Base-by-base conservation (phyloP, 2,797 vertebrate genomes). In the Emys orbicularis region DNA sequence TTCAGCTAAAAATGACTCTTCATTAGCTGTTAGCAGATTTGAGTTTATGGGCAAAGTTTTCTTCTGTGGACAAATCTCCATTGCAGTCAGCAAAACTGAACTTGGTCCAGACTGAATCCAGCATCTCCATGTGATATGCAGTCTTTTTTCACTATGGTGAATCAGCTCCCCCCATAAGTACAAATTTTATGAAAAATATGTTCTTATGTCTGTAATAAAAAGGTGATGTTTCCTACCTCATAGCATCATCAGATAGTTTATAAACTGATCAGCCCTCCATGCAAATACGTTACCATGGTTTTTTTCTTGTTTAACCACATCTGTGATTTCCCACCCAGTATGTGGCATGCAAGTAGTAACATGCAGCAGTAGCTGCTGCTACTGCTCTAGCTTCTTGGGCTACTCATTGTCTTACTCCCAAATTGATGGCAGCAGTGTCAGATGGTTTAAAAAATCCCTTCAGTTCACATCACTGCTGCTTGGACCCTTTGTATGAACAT, bases 11-110 rank as follows among this genome's bases (percentile, higher is more conserved):
- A 68, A 88, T 57, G 50, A 52, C 27, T 94, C 95, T 94, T 87
- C 41, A 68, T 81, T 93, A 94, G 10, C 65, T 93, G 34, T 88
- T 47, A 84, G 50, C 50, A 90, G n/a, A 93, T 82, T 23, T 87
- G 29, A 83, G 83, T 89, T 95, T 41, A 37, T 41, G 68, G 37
- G n/a, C 9, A 72, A 41, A 41, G 10, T 41, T 72, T 72, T 72
- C 68, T 72, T 85, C 50, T 65, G 29, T 65, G 65, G 25, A 8
- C 15, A 34, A 13, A 94, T 84, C 44, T 41, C 19, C 8, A 8
- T 4, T 87, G 61, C 53, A 65, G 41, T 16, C 92, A 80, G 65
- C 85, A 92, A 44, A 88, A 88, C 1, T 76, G 86, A 90, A 86
- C 18, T 41, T 12, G 52, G 6, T 4, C 47, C 18, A 47, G 11